phyloP scores from a whole-genome alignment of 2,888 invertebrate genomes.

The Thelaira solivaga region DNA sequence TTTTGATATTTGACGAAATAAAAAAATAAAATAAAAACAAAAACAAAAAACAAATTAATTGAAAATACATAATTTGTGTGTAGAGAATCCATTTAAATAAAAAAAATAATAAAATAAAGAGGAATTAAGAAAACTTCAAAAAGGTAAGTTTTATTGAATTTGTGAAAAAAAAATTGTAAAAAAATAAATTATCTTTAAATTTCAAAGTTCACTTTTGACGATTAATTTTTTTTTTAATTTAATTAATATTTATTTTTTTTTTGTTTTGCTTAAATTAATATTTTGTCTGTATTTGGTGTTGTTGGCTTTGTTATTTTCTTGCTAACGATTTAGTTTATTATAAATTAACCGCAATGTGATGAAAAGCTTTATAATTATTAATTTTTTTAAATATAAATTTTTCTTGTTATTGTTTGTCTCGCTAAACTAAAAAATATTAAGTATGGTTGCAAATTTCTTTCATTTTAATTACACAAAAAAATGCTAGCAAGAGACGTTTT shows the following conservation, averaged over 20 bases:
- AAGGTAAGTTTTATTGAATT: constrained; percentile 44
- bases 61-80: constrained; percentile 29
- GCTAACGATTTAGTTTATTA: constrained; percentile 53
- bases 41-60: constrained; percentile 30
- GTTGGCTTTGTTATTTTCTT: constrained; percentile 30
- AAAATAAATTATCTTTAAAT: constrained; percentile 48
- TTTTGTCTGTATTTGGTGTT: constrained; percentile 20
- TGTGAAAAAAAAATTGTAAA: not conserved
- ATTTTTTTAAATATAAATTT: constrained; percentile 36
- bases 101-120: not conserved
- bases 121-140: not conserved
- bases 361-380: constrained; percentile 35
- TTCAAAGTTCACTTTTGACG: constrained; percentile 36
- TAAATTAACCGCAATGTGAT: constrained; percentile 55
- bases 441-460: constrained; percentile 26
- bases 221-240: constrained; percentile 16
- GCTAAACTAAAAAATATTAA: constrained; percentile 35
- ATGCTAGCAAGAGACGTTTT: constrained; percentile 22
- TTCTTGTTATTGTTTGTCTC: constrained; percentile 51
- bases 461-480: constrained; percentile 32
- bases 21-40: constrained; percentile 32
- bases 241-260: constrained; percentile 28
- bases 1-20: constrained; percentile 20
- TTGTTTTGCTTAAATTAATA: constrained; percentile 23
- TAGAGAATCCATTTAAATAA: constrained; percentile 5